Conservation (phyloP, 2,797 vertebrate genomes). For the Echeneis naucrates region DNA sequence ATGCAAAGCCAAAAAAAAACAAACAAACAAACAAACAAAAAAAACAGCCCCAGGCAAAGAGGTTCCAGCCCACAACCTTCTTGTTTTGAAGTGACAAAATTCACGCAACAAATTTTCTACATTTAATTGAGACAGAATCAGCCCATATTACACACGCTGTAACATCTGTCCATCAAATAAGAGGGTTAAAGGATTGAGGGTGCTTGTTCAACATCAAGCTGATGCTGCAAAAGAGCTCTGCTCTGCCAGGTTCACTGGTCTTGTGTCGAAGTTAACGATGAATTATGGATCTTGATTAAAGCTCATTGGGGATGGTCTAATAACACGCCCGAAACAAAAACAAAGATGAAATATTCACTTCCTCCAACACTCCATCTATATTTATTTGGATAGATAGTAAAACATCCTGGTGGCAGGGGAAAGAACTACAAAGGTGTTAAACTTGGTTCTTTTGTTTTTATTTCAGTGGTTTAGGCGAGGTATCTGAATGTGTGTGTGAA, state of each 20-base stretch:
- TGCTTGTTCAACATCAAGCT: constrained; percentile 1
- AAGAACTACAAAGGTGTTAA: neutral
- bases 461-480: constrained; percentile 4
- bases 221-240: neutral
- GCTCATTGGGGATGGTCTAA: constrained; percentile 45
- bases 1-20: no score
- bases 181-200: neutral
- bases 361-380: constrained; percentile 37
- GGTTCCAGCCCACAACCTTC: no score
- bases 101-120: neutral
- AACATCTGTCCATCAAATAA: no score
- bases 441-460: neutral
- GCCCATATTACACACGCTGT: no score
- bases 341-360: constrained; percentile 41
- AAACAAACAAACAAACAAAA: no score
- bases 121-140: no score
- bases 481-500: no score
- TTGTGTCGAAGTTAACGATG: constrained; percentile 9
- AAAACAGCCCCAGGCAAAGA: no score
- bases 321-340: constrained; percentile 36
- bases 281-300: constrained; percentile 37
- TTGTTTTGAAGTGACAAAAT: no score
- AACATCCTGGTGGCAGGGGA: neutral
- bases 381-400: constrained; percentile 13
- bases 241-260: neutral